Base-by-base conservation (phyloP, 2,888 invertebrate species). In the Unio delphinus region DNA sequence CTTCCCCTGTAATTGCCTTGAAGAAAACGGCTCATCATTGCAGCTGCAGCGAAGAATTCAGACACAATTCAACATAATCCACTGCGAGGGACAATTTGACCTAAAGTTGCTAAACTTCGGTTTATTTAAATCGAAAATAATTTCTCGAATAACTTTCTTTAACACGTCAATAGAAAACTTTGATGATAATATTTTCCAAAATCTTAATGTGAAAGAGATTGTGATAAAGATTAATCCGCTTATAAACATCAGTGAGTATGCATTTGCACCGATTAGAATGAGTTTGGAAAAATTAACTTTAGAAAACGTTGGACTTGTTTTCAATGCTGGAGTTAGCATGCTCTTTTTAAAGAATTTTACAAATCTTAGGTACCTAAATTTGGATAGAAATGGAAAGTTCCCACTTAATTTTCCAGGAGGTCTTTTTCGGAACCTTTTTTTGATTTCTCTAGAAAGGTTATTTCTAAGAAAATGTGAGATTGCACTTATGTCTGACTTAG, bases 341-440 rank as follows among this genome's bases (percentile, higher is more conserved):
- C 58, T 61, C 26, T 77, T 74, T 64, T 45, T 77, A 4, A 58
- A 69, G 56, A 65, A 60, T 28, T 67, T 73, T n/a, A 45, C 63
- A 20, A 61, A 65, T 26, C 57, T 77, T 18, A 62, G 71, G 58
- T 55, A 65, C 30, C 70, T 77, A 5, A 30, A 28, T n/a, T 20
- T 77, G 11, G 74, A 77, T 57, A 60, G 61, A 45, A 77, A 74
- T 59, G 74, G 73, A 4, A 34, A 65, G 28, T 77, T 65, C 64
- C 77, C 77, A 1, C 62, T 69, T 45, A 65, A 73, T 34, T 73
- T 74, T 59, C 77, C 71, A 1, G 65, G 68, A 6, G 18, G 55
- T 28, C 64, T 69, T 4, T 77, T 77, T 55, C 20, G 56, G 34
- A 68, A 73, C 61, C 30, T 71, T 4, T 63, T 56, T 67, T 64